Base-by-base conservation (phyloP, 2,888 invertebrate genomes). In the Phyllotreta striolata region DNA sequence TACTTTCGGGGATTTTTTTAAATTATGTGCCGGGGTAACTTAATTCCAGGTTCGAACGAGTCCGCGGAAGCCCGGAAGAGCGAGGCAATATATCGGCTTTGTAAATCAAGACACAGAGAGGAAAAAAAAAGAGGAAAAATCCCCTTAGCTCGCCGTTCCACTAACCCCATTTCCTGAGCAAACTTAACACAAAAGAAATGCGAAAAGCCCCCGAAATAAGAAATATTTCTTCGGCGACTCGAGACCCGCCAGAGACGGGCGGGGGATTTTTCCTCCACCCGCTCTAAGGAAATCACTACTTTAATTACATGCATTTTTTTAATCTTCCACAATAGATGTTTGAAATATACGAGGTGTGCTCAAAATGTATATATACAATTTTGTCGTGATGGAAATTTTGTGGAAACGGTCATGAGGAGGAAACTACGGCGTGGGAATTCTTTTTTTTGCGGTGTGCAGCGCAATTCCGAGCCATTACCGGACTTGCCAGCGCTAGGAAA, bases 341-440 rank as follows among this genome's bases (percentile, higher is more conserved):
- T 4, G 24, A 24, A 4, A 24, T 24, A 24, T 24, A 24, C 24
- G 24, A 4, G 24, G 24, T 1, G 24, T 3, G 24, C 12, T 44
- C 44, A 44, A 12, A 43, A 43, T 43, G n/a, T n/a, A n/a, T n/a
- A n/a, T n/a, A n/a, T n/a, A n/a, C n/a, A n/a, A n/a, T n/a, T n/a
- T n/a, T n/a, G n/a, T n/a, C n/a, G n/a, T n/a, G n/a, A n/a, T n/a
- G n/a, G n/a, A n/a, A n/a, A n/a, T n/a, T n/a, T n/a, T n/a, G n/a
- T n/a, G n/a, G 43, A 43, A 51, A 37, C 63, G 47, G 43, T 44
- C 49, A 47, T 54, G 54, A 61, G 63, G 66, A n/a, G n/a, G n/a
- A n/a, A n/a, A n/a, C n/a, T n/a, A 69, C 55, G 66, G 62, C 70
- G 68, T 72, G 70, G 70, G 72, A 72, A 70, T 66, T 66, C 63